Percentiles rank a stretch among this genome's conserved stretches.
phyloP scores from a whole-genome alignment of 2,888 invertebrate genomes.

The Arctia plantaginis region DNA sequence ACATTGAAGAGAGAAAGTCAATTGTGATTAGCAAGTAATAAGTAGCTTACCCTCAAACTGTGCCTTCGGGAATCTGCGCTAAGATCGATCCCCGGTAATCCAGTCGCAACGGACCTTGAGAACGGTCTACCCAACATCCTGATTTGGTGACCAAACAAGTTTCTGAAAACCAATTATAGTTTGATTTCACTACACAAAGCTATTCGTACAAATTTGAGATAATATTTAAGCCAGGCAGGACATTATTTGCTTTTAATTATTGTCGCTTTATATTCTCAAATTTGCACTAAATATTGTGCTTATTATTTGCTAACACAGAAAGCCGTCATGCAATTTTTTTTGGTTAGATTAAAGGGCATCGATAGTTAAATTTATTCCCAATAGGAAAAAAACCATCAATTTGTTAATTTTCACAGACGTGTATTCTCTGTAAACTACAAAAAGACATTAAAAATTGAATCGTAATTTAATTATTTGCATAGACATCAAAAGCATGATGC shows the following conservation, averaged over 20 bases:
- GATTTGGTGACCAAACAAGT: constrained; percentile 88
- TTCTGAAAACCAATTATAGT: constrained; percentile 81
- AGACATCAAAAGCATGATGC: constrained; percentile 86
- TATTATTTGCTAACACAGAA: constrained; percentile 78
- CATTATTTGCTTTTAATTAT: constrained; percentile 60
- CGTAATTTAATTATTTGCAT: constrained; percentile 67
- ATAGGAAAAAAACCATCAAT: constrained; percentile 42
- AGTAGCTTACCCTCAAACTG: constrained; percentile 84
- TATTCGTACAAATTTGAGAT: constrained; percentile 62
- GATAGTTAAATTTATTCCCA: constrained; percentile 46
- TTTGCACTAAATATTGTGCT: constrained; percentile 65
- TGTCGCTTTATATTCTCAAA: constrained; percentile 61
- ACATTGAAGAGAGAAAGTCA: constrained; percentile 19
- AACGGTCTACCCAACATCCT: constrained; percentile 89
- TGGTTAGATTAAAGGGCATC: constrained; percentile 51
- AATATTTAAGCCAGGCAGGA: constrained; percentile 77
- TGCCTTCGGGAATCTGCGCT: constrained; percentile 85
- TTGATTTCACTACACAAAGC: constrained; percentile 69
- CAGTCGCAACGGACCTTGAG: constrained; percentile 88
- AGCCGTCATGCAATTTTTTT: constrained; percentile 81
- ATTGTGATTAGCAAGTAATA: constrained; percentile 25
- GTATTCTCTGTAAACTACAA: constrained; percentile 59
- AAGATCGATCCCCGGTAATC: constrained; percentile 83
- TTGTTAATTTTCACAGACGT: constrained; percentile 50
- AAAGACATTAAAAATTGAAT: constrained; percentile 58